Conservation (phyloP, 2,888 invertebrate species). For the Electrophaes corylata region DNA sequence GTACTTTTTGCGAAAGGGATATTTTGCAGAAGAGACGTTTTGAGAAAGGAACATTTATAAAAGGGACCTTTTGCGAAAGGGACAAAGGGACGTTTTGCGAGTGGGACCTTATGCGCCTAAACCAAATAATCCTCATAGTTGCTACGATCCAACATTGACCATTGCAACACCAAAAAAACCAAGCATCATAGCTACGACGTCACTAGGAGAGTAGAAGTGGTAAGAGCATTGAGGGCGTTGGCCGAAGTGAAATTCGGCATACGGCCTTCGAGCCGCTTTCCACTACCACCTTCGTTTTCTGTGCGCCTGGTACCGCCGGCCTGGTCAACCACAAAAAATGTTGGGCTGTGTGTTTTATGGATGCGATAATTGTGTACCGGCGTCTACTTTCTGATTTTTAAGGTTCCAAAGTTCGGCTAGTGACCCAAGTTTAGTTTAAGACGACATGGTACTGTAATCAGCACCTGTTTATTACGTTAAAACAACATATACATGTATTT, state of each 20-base stretch:
- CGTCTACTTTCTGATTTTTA: neutral
- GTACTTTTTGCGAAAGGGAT: too few species aligned
- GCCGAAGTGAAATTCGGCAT: slow-evolving; percentile 70
- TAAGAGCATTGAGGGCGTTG: slow-evolving; percentile 52
- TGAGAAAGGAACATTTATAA: too few species aligned
- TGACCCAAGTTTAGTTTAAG: too few species aligned
- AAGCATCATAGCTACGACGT: slow-evolving; percentile 30
- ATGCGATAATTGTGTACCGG: neutral
- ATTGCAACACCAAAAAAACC: neutral
- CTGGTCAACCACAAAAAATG: slow-evolving; percentile 52
- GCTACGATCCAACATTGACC: neutral
- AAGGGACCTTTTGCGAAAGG: too few species aligned
- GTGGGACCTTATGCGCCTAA: too few species aligned
- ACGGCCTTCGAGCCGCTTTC: slow-evolving; percentile 69
- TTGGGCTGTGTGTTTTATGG: slow-evolving; percentile 22
- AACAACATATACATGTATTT: too few species aligned
- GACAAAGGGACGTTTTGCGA: too few species aligned
- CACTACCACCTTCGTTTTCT: slow-evolving; percentile 63
- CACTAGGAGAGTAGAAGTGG: slow-evolving; percentile 51
- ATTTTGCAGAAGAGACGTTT: too few species aligned
- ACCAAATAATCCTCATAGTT: neutral
- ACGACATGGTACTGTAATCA: too few species aligned
- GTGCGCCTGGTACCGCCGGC: slow-evolving; percentile 58
- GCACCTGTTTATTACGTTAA: too few species aligned
- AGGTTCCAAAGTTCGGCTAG: neutral